Conservation (phyloP, 30 jellyfish, hydroid and myxozoan species). For the Aurelia sp. region DNA sequence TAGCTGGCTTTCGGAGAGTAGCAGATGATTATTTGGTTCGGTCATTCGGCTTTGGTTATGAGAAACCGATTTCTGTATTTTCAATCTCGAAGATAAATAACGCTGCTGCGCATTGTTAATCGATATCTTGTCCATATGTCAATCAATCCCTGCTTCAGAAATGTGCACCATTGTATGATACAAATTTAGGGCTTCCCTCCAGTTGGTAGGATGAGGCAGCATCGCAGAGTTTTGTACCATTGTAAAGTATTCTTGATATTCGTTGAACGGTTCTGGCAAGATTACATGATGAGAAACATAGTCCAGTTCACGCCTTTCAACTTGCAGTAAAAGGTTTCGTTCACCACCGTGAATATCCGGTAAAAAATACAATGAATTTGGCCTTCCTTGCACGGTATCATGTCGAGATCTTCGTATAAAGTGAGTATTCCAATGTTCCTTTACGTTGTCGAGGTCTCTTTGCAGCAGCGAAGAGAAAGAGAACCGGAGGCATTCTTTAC, state of each 20-base stretch:
- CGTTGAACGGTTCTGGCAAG: neutral
- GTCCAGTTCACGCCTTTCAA: conserved; percentile 6
- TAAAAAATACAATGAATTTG: neutral
- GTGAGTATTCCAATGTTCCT: conserved; percentile 2
- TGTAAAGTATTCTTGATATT: conserved; percentile 13
- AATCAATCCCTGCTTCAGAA: conserved; percentile 22
- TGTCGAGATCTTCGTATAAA: conserved; percentile 1
- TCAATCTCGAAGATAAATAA: neutral
- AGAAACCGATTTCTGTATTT: neutral
- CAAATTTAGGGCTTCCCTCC: conserved; percentile 3
- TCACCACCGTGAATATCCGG: neutral
- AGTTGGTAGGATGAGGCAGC: neutral
- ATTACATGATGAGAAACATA: neutral
- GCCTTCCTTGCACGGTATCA: neutral
- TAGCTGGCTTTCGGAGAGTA: too few relatives aligned
- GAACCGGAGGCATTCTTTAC: neutral
- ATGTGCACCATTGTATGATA: conserved; percentile 13
- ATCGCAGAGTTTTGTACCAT: conserved; percentile 14
- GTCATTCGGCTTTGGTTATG: too few relatives aligned
- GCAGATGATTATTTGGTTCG: too few relatives aligned
- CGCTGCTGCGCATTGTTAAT: neutral
- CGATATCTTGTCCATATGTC: neutral
- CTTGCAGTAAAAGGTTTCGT: neutral
- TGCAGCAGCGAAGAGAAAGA: conserved; percentile 4
- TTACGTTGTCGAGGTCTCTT: neutral